These are phyloP conservation scores for Delia radicum DNA, from an alignment of 1,140 invertebrate species.

Conservation along the genomic window DNA sequence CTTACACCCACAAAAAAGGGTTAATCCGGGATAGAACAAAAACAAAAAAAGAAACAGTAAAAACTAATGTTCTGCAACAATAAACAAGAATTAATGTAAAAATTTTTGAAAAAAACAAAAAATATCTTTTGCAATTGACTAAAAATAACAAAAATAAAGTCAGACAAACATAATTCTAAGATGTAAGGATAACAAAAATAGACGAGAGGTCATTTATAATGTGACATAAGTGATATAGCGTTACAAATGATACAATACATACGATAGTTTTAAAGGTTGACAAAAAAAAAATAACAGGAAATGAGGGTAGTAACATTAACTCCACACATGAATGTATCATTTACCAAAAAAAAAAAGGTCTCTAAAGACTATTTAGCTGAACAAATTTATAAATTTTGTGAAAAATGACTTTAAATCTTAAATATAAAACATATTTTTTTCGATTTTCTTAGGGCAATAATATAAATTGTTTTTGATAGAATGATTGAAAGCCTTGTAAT, in stretches of 20 bases:
- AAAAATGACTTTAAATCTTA: slow-evolving; percentile 7
- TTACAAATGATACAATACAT: neutral
- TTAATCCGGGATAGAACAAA: neutral
- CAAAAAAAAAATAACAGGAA: neutral
- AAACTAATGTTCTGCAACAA: neutral
- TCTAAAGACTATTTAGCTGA: neutral
- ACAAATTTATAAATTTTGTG: neutral
- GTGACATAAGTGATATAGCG: slow-evolving; percentile 1
- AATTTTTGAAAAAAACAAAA: neutral
- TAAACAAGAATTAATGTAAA: neutral
- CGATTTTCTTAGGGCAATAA: neutral
- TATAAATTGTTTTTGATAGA: neutral
- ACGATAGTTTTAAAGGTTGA: neutral
- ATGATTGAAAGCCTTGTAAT: slow-evolving; percentile 15
- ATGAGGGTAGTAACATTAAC: neutral
- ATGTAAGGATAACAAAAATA: slow-evolving; percentile 8
- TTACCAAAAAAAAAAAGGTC: neutral
- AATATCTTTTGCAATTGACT: neutral
- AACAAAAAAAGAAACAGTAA: neutral
- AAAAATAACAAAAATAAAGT: neutral
- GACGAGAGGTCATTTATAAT: slow-evolving; percentile 16
- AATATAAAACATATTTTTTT: neutral
- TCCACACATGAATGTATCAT: neutral
- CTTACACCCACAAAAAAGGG: neutral
- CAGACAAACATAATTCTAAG: neutral